Percentiles rank a stretch among this genome's conserved stretches.
Conservation (phyloP, 2,888 invertebrate species). For the Harpagoxenus sublaevis region DNA sequence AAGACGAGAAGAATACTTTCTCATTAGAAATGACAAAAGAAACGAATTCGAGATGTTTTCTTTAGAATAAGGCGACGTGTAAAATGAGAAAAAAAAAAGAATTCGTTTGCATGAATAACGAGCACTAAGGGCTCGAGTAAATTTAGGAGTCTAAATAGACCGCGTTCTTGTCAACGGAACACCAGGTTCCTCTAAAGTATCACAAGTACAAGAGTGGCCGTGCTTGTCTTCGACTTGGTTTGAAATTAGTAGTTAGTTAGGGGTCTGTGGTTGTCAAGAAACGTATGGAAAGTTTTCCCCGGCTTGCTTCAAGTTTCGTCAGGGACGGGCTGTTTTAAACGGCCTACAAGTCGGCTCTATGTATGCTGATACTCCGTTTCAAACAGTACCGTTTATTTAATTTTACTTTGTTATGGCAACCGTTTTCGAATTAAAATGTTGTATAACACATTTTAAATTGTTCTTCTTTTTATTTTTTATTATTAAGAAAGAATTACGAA, state of each 20-base stretch:
- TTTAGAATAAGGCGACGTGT: not conserved
- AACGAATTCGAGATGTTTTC: not conserved
- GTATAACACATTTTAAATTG: not conserved
- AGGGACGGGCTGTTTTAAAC: conserved; percentile 18
- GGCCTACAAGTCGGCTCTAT: not conserved
- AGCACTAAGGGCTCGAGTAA: conserved; percentile 35
- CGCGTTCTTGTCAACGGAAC: conserved; percentile 14
- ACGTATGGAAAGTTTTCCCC: conserved; percentile 42
- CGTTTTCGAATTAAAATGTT: not conserved
- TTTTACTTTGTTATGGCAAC: not conserved
- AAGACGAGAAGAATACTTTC: conserved; percentile 11
- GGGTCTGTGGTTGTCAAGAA: conserved; percentile 37
- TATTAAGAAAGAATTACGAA: not conserved
- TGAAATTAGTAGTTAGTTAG: conserved; percentile 48
- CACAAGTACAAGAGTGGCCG: conserved; percentile 29
- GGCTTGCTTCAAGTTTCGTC: conserved; percentile 19
- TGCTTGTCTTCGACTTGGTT: conserved; percentile 53
- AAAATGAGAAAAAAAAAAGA: conserved; percentile 1
- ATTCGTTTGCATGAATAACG: conserved; percentile 48
- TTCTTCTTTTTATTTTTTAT: not conserved
- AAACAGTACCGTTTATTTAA: conserved; percentile 16
- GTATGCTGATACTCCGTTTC: conserved; percentile 3
- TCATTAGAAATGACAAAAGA: not conserved
- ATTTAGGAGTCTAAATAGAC: conserved; percentile 32
- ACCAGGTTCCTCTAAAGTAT: conserved; percentile 21